A percentile compares a stretch with the other conserved stretches of the same genome.
Conservation (phyloP, 2,113 vertebrate genomes). For the Poeciliopsis prolifica region DNA sequence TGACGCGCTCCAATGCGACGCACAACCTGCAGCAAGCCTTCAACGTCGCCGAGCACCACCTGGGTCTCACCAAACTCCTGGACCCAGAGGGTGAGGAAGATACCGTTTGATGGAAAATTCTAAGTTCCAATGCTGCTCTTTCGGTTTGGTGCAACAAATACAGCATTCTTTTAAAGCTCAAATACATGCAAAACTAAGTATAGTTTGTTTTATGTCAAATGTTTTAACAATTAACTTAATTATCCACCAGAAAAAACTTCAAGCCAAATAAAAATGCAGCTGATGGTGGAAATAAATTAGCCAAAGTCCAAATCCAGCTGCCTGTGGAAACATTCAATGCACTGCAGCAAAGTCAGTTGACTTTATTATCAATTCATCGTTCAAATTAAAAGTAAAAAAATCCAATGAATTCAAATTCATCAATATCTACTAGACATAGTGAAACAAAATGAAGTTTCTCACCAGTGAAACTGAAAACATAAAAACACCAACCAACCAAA, state of each 20-base stretch:
- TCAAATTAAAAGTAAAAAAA: no score
- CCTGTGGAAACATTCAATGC: not conserved
- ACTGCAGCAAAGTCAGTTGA: not conserved
- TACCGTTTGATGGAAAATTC: not conserved
- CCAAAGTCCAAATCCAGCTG: not conserved
- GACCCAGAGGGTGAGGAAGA: constrained; percentile 89
- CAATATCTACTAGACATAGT: no score
- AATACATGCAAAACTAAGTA: no score
- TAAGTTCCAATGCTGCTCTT: no score
- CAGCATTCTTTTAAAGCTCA: no score
- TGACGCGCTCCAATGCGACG: constrained; percentile 92
- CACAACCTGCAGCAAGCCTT: constrained; percentile 96
- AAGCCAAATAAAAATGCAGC: not conserved
- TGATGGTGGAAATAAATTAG: not conserved
- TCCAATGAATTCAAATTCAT: no score
- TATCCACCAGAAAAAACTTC: not conserved
- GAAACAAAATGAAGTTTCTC: no score
- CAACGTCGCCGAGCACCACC: constrained; percentile 89
- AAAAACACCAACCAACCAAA: no score
- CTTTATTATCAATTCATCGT: no score
- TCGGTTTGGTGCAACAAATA: no score
- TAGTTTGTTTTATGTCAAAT: no score
- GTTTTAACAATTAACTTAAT: not conserved
- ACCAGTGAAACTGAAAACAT: no score
- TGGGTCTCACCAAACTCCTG: constrained; percentile 92